Evolutionary conservation across 2,888 invertebrate genomes (phyloP), one percentile per base, ranked within the genome.

Genomic region (Andrena minutula): DNA sequence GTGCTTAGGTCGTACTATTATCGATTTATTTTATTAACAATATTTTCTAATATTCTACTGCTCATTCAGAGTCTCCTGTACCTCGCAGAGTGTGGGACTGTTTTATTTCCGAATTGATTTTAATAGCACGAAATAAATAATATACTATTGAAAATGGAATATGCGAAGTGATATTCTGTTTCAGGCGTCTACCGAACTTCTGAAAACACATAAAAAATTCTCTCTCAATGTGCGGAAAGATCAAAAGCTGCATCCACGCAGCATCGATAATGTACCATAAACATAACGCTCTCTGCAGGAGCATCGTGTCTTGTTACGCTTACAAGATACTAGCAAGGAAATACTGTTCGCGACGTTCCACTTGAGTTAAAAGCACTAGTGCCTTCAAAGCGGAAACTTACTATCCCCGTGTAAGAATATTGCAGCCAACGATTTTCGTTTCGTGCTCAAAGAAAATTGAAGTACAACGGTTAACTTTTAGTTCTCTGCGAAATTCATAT

Each of bases 301-400:
- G 72, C 63, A 64, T 32, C 51, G 63, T 53, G 63, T 49, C 63
- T 63, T 53, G 49, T 53, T 64, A 63, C 72, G 32, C 53, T 65
- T 73, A 65, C 56, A 73, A 65, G 66, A 47, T 56, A 47, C 41
- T 66, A n/a, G 41, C 47, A 47, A 56, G 58, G 58, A 58, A 74
- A 74, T 74, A 74, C 47, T 66, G 74, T 66, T 72, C 35, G 53
- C 26, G 72, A 66, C 58, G 72, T 63, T 66, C 51, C 32, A 66
- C 49, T 56, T 41, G 47, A 66, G 56, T 61, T 74, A 56, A 74
- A 58, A 74, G 74, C 74, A 58, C 30, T 26, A 28, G 41, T 32
- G 32, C 30, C 30, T 66, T 65, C 56, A 66, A 74, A 74, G 47
- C 56, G 23, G 66, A 58, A 74, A 74, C 66, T 60, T 74, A 74